A percentile compares a stretch with the other conserved stretches of the same genome.
phyloP scores from a whole-genome alignment of 2,888 invertebrate species.

The Chironomus riparius region DNA sequence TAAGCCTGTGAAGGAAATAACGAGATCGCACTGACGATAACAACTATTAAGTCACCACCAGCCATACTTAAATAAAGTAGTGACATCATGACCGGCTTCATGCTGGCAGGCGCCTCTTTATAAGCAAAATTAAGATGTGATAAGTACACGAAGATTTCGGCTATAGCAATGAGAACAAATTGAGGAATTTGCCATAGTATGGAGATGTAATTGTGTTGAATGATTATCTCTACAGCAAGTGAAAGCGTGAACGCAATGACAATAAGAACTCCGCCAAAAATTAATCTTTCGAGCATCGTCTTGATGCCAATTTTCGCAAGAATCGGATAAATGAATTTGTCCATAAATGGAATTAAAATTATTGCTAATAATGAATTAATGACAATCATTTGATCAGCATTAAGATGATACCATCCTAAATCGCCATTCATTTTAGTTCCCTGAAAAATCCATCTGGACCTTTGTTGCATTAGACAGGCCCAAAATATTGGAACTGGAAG shows the following conservation, averaged over 20 bases:
- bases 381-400: background rate
- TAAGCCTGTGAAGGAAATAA: background rate
- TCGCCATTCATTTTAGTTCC: slow-evolving; percentile 69
- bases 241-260: background rate
- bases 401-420: background rate
- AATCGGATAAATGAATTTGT: background rate
- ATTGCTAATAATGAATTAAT: background rate
- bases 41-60: background rate
- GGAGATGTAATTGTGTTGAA: background rate
- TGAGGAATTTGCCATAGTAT: background rate
- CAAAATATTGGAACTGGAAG: slow-evolving; percentile 86
- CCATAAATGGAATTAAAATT: background rate
- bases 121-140: background rate
- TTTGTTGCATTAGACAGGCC: slow-evolving; percentile 90
- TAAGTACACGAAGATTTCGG: background rate
- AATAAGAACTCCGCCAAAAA: background rate
- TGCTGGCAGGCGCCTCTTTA: background rate
- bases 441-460: slow-evolving; percentile 83
- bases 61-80: slow-evolving; percentile 29
- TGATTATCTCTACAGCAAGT: background rate
- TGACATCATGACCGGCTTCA: background rate
- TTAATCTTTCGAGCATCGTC: background rate
- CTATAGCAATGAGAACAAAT: background rate
- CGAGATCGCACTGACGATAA: background rate
- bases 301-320: background rate